Evolutionary conservation across 1,140 invertebrate species (phyloP).

Genomic region (Hyles vespertilio): DNA sequence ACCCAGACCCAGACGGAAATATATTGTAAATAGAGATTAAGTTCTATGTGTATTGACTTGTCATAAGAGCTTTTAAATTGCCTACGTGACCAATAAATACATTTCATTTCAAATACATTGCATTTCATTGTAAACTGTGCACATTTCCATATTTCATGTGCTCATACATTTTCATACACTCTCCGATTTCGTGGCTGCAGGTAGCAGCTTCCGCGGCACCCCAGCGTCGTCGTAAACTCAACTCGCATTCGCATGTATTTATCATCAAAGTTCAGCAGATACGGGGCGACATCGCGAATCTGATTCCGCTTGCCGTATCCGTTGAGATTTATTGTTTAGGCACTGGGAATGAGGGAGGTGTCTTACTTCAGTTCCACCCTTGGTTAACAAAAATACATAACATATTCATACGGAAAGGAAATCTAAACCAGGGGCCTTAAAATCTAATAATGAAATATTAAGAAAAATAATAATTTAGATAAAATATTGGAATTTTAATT

Average conservation of each 20-base stretch:
- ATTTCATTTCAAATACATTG: too few relatives aligned
- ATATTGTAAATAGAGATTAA: too few relatives aligned
- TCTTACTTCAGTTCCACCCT: neutral
- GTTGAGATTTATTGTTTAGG: constrained; percentile 49
- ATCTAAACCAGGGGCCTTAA: too few relatives aligned
- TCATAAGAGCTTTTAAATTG: too few relatives aligned
- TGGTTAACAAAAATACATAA: too few relatives aligned
- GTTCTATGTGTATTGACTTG: too few relatives aligned
- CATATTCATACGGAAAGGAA: too few relatives aligned
- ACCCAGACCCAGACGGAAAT: too few relatives aligned
- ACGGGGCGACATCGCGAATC: constrained; percentile 65
- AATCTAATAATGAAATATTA: too few relatives aligned
- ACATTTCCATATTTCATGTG: neutral
- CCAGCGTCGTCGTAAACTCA: constrained; percentile 32
- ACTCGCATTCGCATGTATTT: constrained; percentile 57
- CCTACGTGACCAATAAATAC: too few relatives aligned
- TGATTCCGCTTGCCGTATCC: constrained; percentile 65
- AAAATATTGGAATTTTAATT: too few relatives aligned
- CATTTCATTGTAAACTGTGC: neutral
- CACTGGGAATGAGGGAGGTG: neutral
- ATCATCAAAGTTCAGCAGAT: constrained; percentile 70
- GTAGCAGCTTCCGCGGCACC: constrained; percentile 13
- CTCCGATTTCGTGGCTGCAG: neutral
- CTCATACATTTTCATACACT: neutral
- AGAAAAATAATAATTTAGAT: too few relatives aligned